phyloP scores from a whole-genome alignment of 1,140 invertebrate species.

The Sitophilus oryzae region DNA sequence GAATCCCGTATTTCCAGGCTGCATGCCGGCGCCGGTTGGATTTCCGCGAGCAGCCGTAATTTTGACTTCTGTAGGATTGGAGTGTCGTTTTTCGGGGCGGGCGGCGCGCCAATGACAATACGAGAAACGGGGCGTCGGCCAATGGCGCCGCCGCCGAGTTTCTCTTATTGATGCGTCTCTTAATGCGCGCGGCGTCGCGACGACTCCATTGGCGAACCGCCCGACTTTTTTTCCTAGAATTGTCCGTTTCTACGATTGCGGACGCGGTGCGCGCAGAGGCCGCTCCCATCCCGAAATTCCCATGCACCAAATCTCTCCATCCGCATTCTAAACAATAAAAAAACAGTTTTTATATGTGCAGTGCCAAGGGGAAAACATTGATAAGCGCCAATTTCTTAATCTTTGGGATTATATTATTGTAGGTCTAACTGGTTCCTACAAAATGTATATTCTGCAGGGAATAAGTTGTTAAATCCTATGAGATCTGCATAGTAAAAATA shows the following conservation, averaged over 20 bases:
- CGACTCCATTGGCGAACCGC: slow-evolving; percentile 10
- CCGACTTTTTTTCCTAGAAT: slow-evolving; percentile 9
- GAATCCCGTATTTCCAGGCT: too few species aligned
- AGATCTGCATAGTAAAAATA: too few species aligned
- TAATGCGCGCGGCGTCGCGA: slow-evolving; percentile 22
- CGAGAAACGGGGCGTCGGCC: slow-evolving; percentile 16
- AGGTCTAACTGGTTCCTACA: too few species aligned
- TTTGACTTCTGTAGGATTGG: slow-evolving; percentile 28
- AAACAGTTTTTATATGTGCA: too few species aligned
- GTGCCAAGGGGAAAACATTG: too few species aligned
- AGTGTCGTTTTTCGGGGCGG: slow-evolving; percentile 19
- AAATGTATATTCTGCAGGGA: too few species aligned
- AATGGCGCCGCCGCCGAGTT: slow-evolving; percentile 17
- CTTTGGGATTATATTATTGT: too few species aligned
- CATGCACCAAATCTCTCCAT: too few species aligned
- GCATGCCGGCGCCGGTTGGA: slow-evolving; percentile 21
- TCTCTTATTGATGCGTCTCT: slow-evolving; percentile 24
- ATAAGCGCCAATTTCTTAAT: too few species aligned
- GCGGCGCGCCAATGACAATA: slow-evolving; percentile 28
- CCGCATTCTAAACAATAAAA: too few species aligned
- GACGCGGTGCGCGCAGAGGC: not conserved
- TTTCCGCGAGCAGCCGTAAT: slow-evolving; percentile 28
- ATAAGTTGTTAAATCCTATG: too few species aligned
- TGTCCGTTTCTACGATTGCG: slow-evolving; percentile 1
- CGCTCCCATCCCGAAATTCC: not conserved